Evolutionary conservation across 2,797 vertebrate species (phyloP).

Genomic region (Iguana delicatissima): DNA sequence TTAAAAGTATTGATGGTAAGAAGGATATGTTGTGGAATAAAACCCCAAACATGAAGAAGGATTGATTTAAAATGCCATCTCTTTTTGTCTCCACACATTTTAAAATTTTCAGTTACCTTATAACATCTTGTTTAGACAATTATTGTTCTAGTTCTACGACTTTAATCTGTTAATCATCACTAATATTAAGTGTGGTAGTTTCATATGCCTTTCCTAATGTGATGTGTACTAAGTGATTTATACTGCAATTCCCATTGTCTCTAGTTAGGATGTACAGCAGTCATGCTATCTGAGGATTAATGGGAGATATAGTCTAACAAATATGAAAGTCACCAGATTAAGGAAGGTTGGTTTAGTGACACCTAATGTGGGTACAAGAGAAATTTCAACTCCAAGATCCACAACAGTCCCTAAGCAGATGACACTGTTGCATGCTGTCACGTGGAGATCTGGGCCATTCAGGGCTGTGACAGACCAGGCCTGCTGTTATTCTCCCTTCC

Average conservation of each 20-base stretch:
- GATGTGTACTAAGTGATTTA: neutral
- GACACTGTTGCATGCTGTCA: neutral
- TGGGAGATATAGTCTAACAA: neutral
- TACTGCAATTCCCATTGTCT: neutral
- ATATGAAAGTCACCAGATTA: neutral
- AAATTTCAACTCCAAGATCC: neutral
- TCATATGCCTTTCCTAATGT: neutral
- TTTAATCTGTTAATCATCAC: accelerated
- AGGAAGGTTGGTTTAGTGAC: neutral
- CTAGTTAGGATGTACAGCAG: neutral
- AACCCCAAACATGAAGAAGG: neutral
- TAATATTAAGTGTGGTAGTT: neutral
- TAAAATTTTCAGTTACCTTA: neutral
- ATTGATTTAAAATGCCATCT: neutral
- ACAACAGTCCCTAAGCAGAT: accelerated
- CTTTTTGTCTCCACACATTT: neutral
- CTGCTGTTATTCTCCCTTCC: too few species aligned
- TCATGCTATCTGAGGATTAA: neutral
- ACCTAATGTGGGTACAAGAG: neutral
- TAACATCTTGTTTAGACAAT: neutral
- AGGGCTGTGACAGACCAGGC: too few species aligned
- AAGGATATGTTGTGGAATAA: neutral
- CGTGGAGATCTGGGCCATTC: too few species aligned
- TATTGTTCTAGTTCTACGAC: neutral
- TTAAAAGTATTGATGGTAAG: constrained; percentile 98